A percentile compares a stretch with the other conserved stretches of the same genome.
These are phyloP conservation scores for Kryptolebias ocellatus DNA, from an alignment of 2,797 vertebrate genomes.

Conservation along the genomic window DNA sequence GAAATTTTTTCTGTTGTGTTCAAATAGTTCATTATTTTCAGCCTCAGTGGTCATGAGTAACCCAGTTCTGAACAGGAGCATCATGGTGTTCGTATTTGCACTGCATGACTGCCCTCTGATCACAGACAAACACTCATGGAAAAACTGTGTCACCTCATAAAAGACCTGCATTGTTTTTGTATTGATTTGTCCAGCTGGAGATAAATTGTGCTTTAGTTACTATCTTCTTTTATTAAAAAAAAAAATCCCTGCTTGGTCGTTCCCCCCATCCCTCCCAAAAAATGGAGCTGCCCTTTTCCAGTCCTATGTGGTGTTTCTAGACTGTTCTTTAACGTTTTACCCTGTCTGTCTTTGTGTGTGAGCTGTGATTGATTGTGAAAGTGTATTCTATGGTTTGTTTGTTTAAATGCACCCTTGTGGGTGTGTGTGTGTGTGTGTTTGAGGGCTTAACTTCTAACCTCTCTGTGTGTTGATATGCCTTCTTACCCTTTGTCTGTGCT, in stretches of 20 bases:
- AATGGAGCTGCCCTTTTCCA: slow-evolving; percentile 10
- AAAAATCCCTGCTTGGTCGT: slow-evolving; percentile 17
- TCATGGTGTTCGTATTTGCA: slow-evolving; percentile 32
- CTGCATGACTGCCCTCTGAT: slow-evolving; percentile 30
- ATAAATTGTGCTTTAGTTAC: slow-evolving; percentile 26
- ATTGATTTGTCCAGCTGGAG: slow-evolving; percentile 45
- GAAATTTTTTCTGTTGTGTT: slow-evolving; percentile 15
- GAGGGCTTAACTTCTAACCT: slow-evolving; percentile 52
- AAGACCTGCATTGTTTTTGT: slow-evolving; percentile 20
- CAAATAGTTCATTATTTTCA: slow-evolving; percentile 28
- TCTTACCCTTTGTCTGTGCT: slow-evolving; percentile 65
- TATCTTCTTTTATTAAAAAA: slow-evolving; percentile 20
- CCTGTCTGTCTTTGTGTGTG: slow-evolving; percentile 20
- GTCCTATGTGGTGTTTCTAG: slow-evolving; percentile 37
- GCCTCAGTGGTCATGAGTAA: slow-evolving; percentile 30
- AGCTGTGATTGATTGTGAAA: neutral
- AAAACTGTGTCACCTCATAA: slow-evolving; percentile 34
- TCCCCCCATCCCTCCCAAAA: neutral
- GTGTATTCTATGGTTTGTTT: slow-evolving; percentile 2
- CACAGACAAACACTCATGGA: slow-evolving; percentile 12
- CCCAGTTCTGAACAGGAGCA: slow-evolving; percentile 36
- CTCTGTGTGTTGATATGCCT: slow-evolving; percentile 52
- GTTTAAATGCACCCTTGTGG: neutral
- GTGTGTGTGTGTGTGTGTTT: neutral
- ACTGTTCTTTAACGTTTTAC: slow-evolving; percentile 55